Evolutionary conservation across 2,113 vertebrate species (phyloP).

Genomic region (Collichthys lucidus): DNA sequence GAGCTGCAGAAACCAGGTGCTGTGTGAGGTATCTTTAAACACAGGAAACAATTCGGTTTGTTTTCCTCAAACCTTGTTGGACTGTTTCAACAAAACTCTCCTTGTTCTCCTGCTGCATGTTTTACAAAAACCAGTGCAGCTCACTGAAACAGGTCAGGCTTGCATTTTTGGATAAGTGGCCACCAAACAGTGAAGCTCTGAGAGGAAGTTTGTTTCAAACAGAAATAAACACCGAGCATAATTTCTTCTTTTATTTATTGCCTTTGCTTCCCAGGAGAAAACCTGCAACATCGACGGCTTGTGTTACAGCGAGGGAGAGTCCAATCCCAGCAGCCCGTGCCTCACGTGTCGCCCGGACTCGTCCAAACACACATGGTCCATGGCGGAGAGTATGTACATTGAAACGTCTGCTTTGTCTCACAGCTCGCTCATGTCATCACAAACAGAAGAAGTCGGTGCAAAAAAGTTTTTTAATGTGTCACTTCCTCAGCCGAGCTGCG

Average conservation of each 20-base stretch:
- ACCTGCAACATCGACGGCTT: constrained; percentile 88
- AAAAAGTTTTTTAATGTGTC: not conserved
- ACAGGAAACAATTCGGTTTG: constrained; percentile 30
- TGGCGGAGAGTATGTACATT: constrained; percentile 85
- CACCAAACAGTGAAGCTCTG: not conserved
- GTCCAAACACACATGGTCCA: constrained; percentile 90
- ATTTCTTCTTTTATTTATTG: not conserved
- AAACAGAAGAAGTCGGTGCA: not conserved
- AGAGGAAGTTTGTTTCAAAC: not conserved
- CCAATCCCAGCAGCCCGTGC: constrained; percentile 86
- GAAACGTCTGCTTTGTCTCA: not conserved
- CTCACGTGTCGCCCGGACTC: constrained; percentile 87
- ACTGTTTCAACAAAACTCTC: not conserved
- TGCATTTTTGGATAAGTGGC: not conserved
- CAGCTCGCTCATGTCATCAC: not conserved
- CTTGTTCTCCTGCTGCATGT: constrained; percentile 15
- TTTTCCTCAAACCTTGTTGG: constrained; percentile 4
- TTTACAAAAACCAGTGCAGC: not conserved
- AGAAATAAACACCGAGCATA: constrained; percentile 4
- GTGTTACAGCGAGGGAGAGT: constrained; percentile 88
- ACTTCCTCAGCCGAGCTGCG: constrained; percentile 13
- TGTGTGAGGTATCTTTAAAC: constrained; percentile 17
- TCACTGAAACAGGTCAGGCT: not conserved
- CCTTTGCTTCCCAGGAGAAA: constrained; percentile 84
- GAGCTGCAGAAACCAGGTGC: not conserved